Base-by-base conservation (phyloP, 64 coral and sea anemone species). In the Platygyra sinensis region DNA sequence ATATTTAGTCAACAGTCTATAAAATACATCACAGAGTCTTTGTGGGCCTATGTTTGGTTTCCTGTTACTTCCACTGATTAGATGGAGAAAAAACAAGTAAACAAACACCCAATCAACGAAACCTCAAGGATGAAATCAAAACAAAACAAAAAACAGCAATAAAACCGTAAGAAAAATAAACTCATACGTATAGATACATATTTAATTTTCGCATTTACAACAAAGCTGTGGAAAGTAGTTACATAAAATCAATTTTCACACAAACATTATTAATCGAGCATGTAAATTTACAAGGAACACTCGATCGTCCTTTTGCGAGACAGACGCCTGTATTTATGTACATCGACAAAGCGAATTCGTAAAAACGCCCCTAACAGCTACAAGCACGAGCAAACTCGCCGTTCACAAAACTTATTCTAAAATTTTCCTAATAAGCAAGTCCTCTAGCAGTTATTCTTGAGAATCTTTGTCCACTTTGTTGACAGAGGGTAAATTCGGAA, bases 401-500 rank as follows among this genome's bases (percentile, higher is more conserved):
- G 31, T 67, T 4, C 22, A 13, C 63, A 69, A n/a, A 7, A 10
- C 22, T 24, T n/a, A 79, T 72, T 15, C 2, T 1, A 25, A 16
- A 71, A 83, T 65, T 72, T 50, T 52, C 63, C 33, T 51, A 28
- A 67, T 30, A 36, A 32, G 11, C 36, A 28, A 12, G 54, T 57
- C 10, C 54, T 57, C 54, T 57, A 46, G 42, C 15, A 14, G 14
- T 27, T 72, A 85, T 15, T 85, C 81, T 0, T 85, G 62, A 19
- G 33, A 27, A 0, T 71, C 81, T 85, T 19, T 39, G 52, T 59
- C 51, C 24, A 81, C 30, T 20, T 14, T 85, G 27, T 16, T 85
- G 20, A 24, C 22, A 52, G 81, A 72, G 33, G 81, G 15, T 50
- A 85, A 85, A 85, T 85, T 71, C 67, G 62, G 81, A 29, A 71